Percentiles rank a stretch among this genome's conserved stretches.
These are phyloP conservation scores for Microplitis deprimator DNA, from an alignment of 2,888 invertebrate species.

Conservation along the genomic window DNA sequence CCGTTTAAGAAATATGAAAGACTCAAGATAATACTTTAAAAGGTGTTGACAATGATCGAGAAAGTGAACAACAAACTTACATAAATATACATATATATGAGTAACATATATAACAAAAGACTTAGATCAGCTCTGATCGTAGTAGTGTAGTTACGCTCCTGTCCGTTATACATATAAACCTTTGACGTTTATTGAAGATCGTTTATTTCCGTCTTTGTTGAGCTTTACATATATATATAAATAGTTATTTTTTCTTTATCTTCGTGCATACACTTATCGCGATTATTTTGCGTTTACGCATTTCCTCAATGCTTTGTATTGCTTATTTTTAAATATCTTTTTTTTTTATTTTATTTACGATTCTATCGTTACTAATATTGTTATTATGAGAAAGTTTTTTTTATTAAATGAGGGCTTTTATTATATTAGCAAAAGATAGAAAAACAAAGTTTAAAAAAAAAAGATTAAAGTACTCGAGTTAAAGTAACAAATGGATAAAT, in stretches of 20 bases:
- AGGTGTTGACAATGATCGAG: conserved; percentile 1
- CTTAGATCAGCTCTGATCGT: conserved; percentile 27
- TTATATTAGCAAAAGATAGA: background rate
- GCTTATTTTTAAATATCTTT: background rate
- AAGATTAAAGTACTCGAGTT: background rate
- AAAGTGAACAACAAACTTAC: conserved; percentile 30
- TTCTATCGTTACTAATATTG: background rate
- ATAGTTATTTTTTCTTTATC: conserved; percentile 23
- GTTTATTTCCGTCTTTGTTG: conserved; percentile 46
- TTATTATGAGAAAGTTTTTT: background rate
- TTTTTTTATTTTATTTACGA: background rate
- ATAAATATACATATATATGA: conserved; percentile 19
- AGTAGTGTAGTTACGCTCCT: conserved; percentile 60
- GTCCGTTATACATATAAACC: conserved; percentile 58
- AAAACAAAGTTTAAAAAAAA: conserved; percentile 6
- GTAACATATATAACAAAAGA: background rate
- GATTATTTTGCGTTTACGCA: background rate
- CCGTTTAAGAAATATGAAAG: conserved; percentile 18
- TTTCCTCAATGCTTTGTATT: background rate
- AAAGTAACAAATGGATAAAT: conserved; percentile 2
- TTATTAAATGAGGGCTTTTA: background rate
- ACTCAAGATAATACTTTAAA: conserved; percentile 6
- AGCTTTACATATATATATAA: conserved; percentile 7
- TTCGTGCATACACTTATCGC: conserved; percentile 44
- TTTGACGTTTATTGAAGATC: conserved; percentile 71